Evolutionary conservation across 2,888 invertebrate species (phyloP).

Genomic region (Mesochorus sp.): DNA sequence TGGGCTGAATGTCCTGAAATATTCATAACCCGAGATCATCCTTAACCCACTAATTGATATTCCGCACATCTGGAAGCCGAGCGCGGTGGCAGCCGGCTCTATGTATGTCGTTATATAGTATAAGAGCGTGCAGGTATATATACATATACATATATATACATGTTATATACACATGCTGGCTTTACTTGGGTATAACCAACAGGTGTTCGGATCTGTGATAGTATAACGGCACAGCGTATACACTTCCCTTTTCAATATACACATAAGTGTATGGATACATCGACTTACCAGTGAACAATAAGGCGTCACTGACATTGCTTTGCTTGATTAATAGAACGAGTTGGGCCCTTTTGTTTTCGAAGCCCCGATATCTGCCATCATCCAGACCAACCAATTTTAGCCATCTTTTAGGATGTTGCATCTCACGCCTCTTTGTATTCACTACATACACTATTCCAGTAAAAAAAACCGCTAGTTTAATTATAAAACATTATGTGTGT

Average conservation of each 20-base stretch:
- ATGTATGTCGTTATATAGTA: conserved; percentile 18
- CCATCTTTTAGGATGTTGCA: background rate
- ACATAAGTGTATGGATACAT: background rate
- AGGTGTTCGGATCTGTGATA: conserved; percentile 52
- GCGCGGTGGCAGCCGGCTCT: conserved; percentile 38
- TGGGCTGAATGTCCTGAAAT: conserved; percentile 68
- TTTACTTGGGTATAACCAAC: conserved; percentile 52
- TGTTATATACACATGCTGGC: conserved; percentile 3
- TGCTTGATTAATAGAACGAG: background rate
- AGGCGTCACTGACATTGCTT: background rate
- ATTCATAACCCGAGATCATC: conserved; percentile 75
- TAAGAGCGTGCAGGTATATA: background rate
- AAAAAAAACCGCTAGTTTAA: too few relatives aligned
- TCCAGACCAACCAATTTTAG: background rate
- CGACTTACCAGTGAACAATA: background rate
- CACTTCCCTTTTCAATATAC: conserved; percentile 21
- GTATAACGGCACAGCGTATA: conserved; percentile 28
- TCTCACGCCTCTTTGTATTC: too few relatives aligned
- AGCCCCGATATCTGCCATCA: background rate
- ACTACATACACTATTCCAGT: too few relatives aligned
- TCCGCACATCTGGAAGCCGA: conserved; percentile 72
- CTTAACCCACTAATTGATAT: conserved; percentile 76
- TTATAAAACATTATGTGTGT: too few relatives aligned
- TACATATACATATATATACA: background rate
- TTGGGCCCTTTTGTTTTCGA: background rate